Base-by-base conservation (phyloP, 2,797 vertebrate species). In the Coregonus ussuriensis region DNA sequence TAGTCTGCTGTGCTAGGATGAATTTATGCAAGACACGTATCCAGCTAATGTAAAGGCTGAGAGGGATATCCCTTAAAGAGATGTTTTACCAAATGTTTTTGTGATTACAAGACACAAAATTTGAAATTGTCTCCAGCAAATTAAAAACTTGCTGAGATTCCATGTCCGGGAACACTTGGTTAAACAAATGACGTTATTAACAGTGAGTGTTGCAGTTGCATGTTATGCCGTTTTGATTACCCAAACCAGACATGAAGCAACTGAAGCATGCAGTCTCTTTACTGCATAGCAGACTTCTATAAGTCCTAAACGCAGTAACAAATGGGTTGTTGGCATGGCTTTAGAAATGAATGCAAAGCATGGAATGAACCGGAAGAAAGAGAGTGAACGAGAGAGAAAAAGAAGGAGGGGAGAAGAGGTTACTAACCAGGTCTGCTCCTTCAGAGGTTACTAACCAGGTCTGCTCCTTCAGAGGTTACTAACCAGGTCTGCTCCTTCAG, bases 401-500 rank as follows among this genome's bases (percentile, higher is more conserved):
- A n/a, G 15, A 47, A 47, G 41, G 41, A 47, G 41, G 71, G 52
- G 71, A 56, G 65, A 68, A 72, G 76, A 78, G 54, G 37, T 67
- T 66, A 66, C 25, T 13, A 47, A 9, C 41, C 41, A 47, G 41
- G 6, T 25, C 33, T 77, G 59, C 66, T 47, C 41, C 41, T 47
- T 25, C 25, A 25, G 25, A 25, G 25, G 25, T 25, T 25, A 25
- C 25, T 25, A 25, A 25, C 25, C 25, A 25, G 25, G 25, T 25
- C 25, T 25, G 25, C 25, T 25, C 25, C 25, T 25, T 25, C 25
- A 25, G 25, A 25, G 25, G 25, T 25, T 25, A 54, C 51, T 7
- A 66, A 75, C 70, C 77, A 68, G 77, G 74, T 66, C 80, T 66
- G 74, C 77, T 35, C 74, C 70, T 54, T 37, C 81, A 71, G 72